Percentiles rank a stretch among this genome's conserved stretches.
Conservation (phyloP, 2,888 invertebrate species). For the Nezara viridula region DNA sequence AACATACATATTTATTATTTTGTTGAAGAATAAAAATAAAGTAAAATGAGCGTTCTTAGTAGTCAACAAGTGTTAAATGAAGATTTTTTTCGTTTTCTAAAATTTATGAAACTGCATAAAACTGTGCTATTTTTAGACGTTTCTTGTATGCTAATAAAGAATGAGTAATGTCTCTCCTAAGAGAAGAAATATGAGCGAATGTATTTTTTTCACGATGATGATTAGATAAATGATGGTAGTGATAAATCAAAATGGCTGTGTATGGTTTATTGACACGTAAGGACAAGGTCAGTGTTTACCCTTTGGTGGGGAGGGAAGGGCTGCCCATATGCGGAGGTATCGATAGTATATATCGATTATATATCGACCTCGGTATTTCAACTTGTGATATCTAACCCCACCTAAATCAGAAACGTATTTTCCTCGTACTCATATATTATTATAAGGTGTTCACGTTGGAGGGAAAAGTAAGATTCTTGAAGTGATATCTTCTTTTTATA, state of each 20-base stretch:
- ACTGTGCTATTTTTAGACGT: background rate
- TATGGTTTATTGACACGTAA: background rate
- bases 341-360: background rate
- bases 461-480: no score
- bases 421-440: no score
- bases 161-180: background rate
- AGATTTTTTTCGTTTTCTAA: background rate
- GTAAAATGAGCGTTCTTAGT: no score
- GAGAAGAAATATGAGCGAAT: background rate
- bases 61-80: no score
- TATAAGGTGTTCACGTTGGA: background rate
- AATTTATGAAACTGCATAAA: background rate
- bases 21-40: no score
- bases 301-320: background rate
- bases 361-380: background rate
- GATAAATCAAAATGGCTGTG: background rate
- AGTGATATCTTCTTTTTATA: no score
- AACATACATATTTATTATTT: no score
- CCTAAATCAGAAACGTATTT: background rate
- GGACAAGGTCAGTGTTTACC: conserved; percentile 17
- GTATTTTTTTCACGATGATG: background rate
- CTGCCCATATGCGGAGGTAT: background rate
- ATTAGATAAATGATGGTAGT: background rate
- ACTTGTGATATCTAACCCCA: background rate
- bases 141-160: background rate